phyloP scores from a whole-genome alignment of 2,797 vertebrate genomes.

The Mus minutoides region DNA sequence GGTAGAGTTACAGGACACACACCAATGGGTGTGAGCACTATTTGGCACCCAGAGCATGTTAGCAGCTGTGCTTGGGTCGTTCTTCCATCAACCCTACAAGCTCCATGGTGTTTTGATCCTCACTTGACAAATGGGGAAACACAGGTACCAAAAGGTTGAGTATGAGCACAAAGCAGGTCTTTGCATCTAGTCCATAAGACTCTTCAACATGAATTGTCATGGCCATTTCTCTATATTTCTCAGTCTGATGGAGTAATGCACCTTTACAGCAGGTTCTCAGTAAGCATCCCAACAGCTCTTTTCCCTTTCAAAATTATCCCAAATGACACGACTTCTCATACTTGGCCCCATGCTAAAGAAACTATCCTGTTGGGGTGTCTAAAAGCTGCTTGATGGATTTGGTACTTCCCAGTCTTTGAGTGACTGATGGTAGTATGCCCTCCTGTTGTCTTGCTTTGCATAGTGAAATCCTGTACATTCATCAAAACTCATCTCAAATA shows the following conservation, averaged over 20 bases:
- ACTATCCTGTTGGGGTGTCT: background rate
- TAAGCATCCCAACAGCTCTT: background rate
- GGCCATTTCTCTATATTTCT: background rate
- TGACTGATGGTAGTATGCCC: background rate
- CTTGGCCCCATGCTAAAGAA: background rate
- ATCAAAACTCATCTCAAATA: constrained; percentile 19
- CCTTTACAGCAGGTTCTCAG: background rate
- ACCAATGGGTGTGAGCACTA: background rate
- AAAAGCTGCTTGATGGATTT: background rate
- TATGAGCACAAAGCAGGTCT: background rate
- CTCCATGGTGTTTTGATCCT: background rate
- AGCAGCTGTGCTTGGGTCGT: background rate
- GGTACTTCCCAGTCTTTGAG: background rate
- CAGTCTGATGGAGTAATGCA: background rate
- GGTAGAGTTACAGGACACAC: background rate
- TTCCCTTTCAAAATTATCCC: background rate
- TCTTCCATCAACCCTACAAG: background rate
- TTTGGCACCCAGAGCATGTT: background rate
- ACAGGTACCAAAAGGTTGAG: background rate
- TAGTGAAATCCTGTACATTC: constrained; percentile 39
- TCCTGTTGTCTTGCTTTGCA: background rate
- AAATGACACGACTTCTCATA: background rate
- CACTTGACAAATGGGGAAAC: constrained; percentile 13
- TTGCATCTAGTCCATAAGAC: background rate
- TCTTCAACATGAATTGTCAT: background rate